Conservation (phyloP, 1,140 invertebrate genomes). For the Piezodorus guildinii region DNA sequence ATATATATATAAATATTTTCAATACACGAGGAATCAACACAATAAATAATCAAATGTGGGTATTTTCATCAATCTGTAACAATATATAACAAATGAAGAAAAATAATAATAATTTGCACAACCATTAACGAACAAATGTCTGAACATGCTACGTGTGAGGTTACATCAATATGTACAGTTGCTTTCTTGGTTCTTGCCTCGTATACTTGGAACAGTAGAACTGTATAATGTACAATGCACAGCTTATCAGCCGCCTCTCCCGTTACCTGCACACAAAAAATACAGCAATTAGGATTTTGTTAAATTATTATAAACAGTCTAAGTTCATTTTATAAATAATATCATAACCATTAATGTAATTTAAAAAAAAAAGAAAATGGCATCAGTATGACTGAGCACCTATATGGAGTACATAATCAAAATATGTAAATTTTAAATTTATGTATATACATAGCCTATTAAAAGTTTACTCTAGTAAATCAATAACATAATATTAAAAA, state of each 20-base stretch:
- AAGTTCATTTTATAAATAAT: too few species aligned
- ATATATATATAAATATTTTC: conserved; percentile 15
- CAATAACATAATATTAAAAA: too few species aligned
- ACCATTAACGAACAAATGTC: conserved; percentile 16
- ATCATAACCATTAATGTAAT: too few species aligned
- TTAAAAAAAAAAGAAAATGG: too few species aligned
- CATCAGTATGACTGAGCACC: too few species aligned
- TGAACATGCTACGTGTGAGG: conserved; percentile 2
- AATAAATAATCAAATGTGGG: conserved; percentile 13
- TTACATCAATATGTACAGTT: conserved; percentile 9
- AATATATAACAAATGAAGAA: conserved; percentile 6
- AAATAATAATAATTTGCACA: conserved; percentile 10
- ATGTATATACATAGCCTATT: too few species aligned
- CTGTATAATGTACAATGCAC: conserved; percentile 10
- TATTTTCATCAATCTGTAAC: conserved; percentile 3
- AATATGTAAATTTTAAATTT: too few species aligned
- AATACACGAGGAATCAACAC: conserved; percentile 16
- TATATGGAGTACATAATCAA: too few species aligned
- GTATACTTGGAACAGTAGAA: conserved; percentile 12
- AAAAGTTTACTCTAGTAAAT: too few species aligned
- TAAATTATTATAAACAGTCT: too few species aligned
- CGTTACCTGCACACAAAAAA: too few species aligned
- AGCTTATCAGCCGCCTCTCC: not conserved
- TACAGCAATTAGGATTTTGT: too few species aligned
- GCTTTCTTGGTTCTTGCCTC: conserved; percentile 7